These are phyloP conservation scores for Cerceris ruficornis DNA, from an alignment of 2,888 invertebrate genomes.

Conservation along the genomic window DNA sequence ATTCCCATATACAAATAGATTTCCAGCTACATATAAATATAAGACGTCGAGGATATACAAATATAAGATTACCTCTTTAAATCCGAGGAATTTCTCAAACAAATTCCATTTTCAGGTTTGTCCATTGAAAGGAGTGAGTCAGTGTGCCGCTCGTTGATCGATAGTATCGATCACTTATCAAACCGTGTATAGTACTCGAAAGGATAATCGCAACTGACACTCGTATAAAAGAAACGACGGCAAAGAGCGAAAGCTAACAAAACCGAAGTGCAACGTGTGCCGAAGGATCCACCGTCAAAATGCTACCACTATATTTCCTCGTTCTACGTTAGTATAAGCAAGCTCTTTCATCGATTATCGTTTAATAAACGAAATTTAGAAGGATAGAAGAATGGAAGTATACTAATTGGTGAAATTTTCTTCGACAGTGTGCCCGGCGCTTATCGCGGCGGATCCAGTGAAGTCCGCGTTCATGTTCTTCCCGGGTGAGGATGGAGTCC, in stretches of 20 bases:
- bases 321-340: slow-evolving; percentile 30
- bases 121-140: no score
- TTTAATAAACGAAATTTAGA: no score
- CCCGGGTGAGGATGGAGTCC: slow-evolving; percentile 24
- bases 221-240: slow-evolving; percentile 47
- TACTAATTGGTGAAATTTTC: neutral
- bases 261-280: neutral
- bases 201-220: slow-evolving; percentile 13
- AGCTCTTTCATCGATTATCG: neutral
- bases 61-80: no score
- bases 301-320: slow-evolving; percentile 13
- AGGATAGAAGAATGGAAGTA: neutral
- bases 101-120: no score
- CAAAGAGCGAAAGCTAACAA: neutral
- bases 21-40: no score
- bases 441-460: slow-evolving; percentile 21
- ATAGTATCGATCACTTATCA: slow-evolving; percentile 45
- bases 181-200: slow-evolving; percentile 1
- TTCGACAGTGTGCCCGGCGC: slow-evolving; percentile 47
- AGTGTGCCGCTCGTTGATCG: neutral
- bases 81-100: no score
- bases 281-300: slow-evolving; percentile 1
- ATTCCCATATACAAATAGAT: no score
- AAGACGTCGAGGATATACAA: no score
- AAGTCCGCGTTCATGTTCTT: slow-evolving; percentile 23